These are phyloP conservation scores for Nothocercus julius DNA, from an alignment of 2,113 vertebrate genomes.

Conservation along the genomic window DNA sequence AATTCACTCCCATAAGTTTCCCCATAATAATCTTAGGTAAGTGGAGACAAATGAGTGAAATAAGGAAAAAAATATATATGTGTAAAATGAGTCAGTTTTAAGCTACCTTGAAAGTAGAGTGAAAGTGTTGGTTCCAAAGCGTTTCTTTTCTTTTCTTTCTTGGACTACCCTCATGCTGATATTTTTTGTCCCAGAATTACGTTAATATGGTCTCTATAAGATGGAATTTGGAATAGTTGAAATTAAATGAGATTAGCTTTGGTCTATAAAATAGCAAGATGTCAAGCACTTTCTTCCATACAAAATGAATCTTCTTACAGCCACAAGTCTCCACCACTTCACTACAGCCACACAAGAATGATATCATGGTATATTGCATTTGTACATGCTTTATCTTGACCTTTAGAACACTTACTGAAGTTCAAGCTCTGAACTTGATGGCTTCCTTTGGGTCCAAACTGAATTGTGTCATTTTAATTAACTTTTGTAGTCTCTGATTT, in stretches of 20 bases:
- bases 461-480: slow-evolving; percentile 62
- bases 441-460: slow-evolving; percentile 7
- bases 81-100: background rate
- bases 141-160: background rate
- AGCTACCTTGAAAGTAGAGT: background rate
- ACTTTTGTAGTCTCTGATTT: slow-evolving; percentile 22
- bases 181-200: background rate
- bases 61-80: background rate
- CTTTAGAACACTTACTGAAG: background rate
- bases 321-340: background rate
- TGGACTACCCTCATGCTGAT: background rate
- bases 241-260: background rate
- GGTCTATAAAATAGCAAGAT: background rate
- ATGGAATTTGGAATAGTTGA: background rate
- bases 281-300: background rate
- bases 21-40: background rate
- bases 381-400: slow-evolving; percentile 55
- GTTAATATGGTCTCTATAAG: background rate
- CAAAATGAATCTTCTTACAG: background rate
- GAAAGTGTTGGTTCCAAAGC: background rate
- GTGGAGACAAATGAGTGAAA: background rate
- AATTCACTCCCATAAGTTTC: background rate
- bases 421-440: background rate
- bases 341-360: background rate
- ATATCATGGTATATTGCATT: background rate